These are phyloP conservation scores for Brachionus calyciflorus DNA, from an alignment of 1,140 invertebrate species.

Conservation along the genomic window DNA sequence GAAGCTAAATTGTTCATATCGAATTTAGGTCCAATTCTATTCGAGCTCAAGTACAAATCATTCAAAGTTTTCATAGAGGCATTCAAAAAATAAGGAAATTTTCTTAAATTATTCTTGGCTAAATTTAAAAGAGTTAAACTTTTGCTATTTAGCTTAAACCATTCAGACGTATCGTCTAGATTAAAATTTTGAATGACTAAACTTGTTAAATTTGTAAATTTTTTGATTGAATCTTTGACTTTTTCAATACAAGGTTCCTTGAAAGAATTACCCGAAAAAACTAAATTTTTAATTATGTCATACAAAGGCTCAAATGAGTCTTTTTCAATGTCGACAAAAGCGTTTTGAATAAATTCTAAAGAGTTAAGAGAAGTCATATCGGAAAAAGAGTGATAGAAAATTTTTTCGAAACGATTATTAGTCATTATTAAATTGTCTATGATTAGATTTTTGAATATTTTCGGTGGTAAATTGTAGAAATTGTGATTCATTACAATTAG, in stretches of 20 bases:
- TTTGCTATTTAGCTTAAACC: conserved; percentile 8
- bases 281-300: neutral
- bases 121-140: neutral
- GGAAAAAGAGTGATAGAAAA: conserved; percentile 1
- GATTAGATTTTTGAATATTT: neutral
- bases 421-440: neutral
- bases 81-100: neutral
- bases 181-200: neutral
- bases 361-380: neutral
- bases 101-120: neutral
- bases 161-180: neutral
- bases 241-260: neutral
- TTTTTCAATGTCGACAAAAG: neutral
- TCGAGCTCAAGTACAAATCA: neutral
- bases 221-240: conserved; percentile 10
- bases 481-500: neutral
- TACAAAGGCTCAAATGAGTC: conserved; percentile 3
- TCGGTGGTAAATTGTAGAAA: neutral
- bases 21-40: neutral
- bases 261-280: neutral
- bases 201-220: neutral
- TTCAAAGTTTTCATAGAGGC: neutral
- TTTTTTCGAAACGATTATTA: neutral
- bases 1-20: neutral
- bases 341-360: conserved; percentile 10